A percentile compares a stretch with the other conserved stretches of the same genome.
These are phyloP conservation scores for Epinotia ramella DNA, from an alignment of 2,888 invertebrate species.

Conservation along the genomic window DNA sequence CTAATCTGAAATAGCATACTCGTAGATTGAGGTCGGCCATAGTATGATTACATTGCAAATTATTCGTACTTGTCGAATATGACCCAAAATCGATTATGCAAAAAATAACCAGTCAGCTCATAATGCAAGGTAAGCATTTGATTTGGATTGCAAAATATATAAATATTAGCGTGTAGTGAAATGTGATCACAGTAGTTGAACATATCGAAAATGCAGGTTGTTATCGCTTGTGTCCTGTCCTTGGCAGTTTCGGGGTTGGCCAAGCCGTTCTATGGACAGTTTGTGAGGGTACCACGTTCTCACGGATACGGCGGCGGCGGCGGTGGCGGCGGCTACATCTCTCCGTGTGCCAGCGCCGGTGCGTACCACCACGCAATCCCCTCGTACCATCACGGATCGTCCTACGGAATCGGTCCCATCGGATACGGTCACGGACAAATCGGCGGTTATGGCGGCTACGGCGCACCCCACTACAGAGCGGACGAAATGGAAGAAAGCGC, in stretches of 20 bases:
- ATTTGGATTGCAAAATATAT: constrained; percentile 61
- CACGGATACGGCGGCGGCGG: constrained; percentile 49
- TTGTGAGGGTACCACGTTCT: constrained; percentile 59
- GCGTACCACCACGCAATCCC: constrained; percentile 36
- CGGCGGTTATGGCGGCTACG: constrained; percentile 56
- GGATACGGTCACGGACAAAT: constrained; percentile 47
- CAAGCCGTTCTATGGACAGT: constrained; percentile 55
- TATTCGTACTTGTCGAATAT: constrained; percentile 15
- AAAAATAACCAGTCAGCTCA: constrained; percentile 63
- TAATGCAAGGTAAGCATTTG: constrained; percentile 61
- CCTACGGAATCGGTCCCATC: constrained; percentile 38
- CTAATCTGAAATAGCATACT: neutral
- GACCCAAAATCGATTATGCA: constrained; percentile 54
- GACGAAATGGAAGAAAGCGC: constrained; percentile 51
- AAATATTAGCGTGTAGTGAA: constrained; percentile 65
- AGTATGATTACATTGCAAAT: constrained; percentile 21
- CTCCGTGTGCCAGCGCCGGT: constrained; percentile 66
- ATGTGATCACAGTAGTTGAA: constrained; percentile 58
- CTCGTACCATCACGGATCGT: constrained; percentile 31
- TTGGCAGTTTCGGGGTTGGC: constrained; percentile 55
- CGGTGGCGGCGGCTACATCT: constrained; percentile 49
- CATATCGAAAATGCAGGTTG: constrained; percentile 64
- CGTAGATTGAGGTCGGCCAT: constrained; percentile 18
- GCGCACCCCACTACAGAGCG: constrained; percentile 60
- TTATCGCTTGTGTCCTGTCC: constrained; percentile 56